A percentile compares a stretch with the other conserved stretches of the same genome.
Conservation (phyloP, 2,888 invertebrate species). For the Caradrina kadenii region DNA sequence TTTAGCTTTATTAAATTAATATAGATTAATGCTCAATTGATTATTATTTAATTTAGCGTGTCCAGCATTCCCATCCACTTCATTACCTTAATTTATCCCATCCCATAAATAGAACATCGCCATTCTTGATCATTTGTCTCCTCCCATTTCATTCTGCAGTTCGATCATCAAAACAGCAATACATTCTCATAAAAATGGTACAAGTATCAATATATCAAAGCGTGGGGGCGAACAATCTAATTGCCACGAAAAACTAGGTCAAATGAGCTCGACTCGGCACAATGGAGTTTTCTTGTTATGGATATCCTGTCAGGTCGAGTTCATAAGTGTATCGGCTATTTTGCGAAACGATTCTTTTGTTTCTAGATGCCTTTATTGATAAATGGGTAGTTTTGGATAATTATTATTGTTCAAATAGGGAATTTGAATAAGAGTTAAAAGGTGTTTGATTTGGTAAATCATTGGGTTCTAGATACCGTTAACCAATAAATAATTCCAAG, state of each 20-base stretch:
- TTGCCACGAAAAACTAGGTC: constrained; percentile 65
- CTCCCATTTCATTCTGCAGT: constrained; percentile 19
- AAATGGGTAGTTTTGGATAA: too few relatives aligned
- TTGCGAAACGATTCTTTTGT: constrained; percentile 35
- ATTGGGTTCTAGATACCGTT: too few relatives aligned
- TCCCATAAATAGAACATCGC: constrained; percentile 20
- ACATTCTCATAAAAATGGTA: constrained; percentile 46
- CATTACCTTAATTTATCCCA: constrained; percentile 1
- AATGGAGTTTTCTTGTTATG: constrained; percentile 59
- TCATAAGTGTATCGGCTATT: constrained; percentile 53
- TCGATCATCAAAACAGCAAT: constrained; percentile 52
- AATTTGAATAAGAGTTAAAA: too few relatives aligned
- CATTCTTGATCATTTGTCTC: constrained; percentile 11
- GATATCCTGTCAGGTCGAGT: constrained; percentile 58
- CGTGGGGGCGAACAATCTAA: constrained; percentile 60
- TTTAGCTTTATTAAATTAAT: too few relatives aligned
- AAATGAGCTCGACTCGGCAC: constrained; percentile 56
- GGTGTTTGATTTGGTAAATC: too few relatives aligned
- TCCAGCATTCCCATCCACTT: neutral
- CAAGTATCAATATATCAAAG: constrained; percentile 63
- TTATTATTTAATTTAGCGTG: constrained; percentile 1
- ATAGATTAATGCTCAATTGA: too few relatives aligned
- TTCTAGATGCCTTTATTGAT: neutral
- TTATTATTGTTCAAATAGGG: too few relatives aligned
- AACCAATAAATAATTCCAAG: too few relatives aligned